These are phyloP conservation scores for Oconnorella tubifera DNA, from an alignment of 2,888 invertebrate genomes.

Conservation along the genomic window DNA sequence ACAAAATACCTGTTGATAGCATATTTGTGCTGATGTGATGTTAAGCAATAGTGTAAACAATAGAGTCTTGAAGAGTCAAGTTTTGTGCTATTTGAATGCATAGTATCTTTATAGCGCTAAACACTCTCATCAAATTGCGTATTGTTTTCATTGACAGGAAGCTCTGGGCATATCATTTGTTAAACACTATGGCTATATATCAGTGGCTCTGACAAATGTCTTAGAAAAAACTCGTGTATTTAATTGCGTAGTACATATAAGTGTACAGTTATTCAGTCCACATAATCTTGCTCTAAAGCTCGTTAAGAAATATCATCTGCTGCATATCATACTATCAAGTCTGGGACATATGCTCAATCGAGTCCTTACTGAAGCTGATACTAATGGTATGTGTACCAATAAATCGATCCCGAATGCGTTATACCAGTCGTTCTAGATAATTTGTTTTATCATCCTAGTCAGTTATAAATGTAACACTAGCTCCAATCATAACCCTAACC, in stretches of 20 bases:
- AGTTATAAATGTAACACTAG: too few species aligned
- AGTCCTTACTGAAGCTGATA: slow-evolving; percentile 53
- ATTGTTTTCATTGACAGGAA: slow-evolving; percentile 62
- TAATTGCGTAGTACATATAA: slow-evolving; percentile 94
- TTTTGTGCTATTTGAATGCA: too few species aligned
- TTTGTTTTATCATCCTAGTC: too few species aligned
- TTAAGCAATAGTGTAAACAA: too few species aligned
- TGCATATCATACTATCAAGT: slow-evolving; percentile 89
- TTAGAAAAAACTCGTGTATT: slow-evolving; percentile 64
- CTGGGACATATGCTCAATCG: slow-evolving; percentile 88
- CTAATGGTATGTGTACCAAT: slow-evolving; percentile 12
- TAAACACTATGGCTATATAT: slow-evolving; percentile 90
- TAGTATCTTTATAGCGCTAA: too few species aligned
- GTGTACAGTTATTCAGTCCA: slow-evolving; percentile 90
- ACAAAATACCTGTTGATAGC: too few species aligned
- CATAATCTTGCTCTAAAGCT: slow-evolving; percentile 84
- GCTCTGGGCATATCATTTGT: slow-evolving; percentile 91
- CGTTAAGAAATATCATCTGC: slow-evolving; percentile 81
- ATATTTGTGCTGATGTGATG: too few species aligned
- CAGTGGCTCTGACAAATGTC: slow-evolving; percentile 68
- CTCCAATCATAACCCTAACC: too few species aligned
- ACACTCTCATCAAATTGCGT: too few species aligned
- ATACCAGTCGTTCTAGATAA: too few species aligned
- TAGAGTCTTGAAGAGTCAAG: too few species aligned
- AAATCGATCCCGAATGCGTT: too few species aligned